Percentiles rank a stretch among this genome's conserved stretches.
phyloP scores from a whole-genome alignment of 2,797 vertebrate species.

The Tinamus major region DNA sequence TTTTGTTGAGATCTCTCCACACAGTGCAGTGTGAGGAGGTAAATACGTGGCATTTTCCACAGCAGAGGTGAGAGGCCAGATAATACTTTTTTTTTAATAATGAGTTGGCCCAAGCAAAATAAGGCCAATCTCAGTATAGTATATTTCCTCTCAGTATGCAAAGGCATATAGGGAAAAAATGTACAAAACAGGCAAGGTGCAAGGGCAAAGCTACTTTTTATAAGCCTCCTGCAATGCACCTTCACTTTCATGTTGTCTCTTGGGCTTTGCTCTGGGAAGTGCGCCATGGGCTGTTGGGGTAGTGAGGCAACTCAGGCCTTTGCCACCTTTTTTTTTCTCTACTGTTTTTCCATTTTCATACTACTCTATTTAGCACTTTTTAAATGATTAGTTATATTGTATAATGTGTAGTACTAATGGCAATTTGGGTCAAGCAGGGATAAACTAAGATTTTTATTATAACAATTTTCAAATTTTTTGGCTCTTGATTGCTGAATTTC shows the following conservation, averaged over 20 bases:
- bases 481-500: background rate
- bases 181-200: background rate
- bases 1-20: slow-evolving; percentile 4
- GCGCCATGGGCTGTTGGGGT: rapidly evolving
- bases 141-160: background rate
- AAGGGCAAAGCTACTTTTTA: background rate
- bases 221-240: background rate
- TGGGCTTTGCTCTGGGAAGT: background rate
- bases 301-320: background rate
- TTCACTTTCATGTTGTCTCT: background rate
- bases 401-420: background rate
- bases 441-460: background rate
- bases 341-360: background rate
- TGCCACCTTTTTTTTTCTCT: background rate
- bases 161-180: background rate
- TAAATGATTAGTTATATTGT: background rate
- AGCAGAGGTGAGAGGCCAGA: background rate
- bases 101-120: background rate
- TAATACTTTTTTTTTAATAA: background rate
- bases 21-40: background rate
- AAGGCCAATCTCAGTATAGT: background rate
- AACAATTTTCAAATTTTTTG: background rate
- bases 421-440: background rate
- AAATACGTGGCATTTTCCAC: background rate
- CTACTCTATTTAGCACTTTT: background rate